Evolutionary conservation across 2,113 vertebrate species (phyloP).

Genomic region (Phalacrocorax pelagicus): DNA sequence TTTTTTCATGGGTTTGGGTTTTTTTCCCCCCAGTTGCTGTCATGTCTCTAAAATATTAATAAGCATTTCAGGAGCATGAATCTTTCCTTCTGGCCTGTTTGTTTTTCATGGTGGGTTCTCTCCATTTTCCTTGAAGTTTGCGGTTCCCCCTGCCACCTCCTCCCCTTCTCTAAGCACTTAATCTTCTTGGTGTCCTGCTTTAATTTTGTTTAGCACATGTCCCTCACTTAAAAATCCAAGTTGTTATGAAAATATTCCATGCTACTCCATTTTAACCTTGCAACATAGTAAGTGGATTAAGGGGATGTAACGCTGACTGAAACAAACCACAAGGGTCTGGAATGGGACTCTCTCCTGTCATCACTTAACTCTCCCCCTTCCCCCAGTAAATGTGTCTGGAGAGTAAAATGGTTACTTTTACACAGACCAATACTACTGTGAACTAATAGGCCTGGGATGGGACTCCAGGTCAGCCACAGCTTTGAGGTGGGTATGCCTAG

Average conservation of each 20-base stretch:
- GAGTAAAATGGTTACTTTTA: neutral
- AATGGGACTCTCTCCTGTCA: neutral
- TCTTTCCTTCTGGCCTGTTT: neutral
- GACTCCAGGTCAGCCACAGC: neutral
- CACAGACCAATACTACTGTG: neutral
- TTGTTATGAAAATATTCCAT: slow-evolving; percentile 14
- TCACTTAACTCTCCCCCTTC: neutral
- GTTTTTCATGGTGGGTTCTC: neutral
- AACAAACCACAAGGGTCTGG: neutral
- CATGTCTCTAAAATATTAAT: neutral
- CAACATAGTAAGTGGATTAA: neutral
- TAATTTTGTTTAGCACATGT: neutral
- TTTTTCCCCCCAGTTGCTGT: neutral
- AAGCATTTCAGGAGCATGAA: neutral
- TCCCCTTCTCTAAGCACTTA: neutral
- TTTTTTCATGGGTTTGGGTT: neutral
- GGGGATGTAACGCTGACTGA: neutral
- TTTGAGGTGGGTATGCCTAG: neutral
- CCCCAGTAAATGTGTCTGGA: neutral
- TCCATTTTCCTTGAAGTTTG: neutral
- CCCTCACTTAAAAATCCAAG: neutral
- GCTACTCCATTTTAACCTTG: neutral
- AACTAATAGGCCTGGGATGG: neutral
- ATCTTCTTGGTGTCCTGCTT: neutral
- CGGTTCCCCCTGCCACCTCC: neutral